Percentiles rank a stretch among this genome's conserved stretches.
Evolutionary conservation across 2,113 vertebrate species (phyloP).

Genomic region (Catharus fuscescens): DNA sequence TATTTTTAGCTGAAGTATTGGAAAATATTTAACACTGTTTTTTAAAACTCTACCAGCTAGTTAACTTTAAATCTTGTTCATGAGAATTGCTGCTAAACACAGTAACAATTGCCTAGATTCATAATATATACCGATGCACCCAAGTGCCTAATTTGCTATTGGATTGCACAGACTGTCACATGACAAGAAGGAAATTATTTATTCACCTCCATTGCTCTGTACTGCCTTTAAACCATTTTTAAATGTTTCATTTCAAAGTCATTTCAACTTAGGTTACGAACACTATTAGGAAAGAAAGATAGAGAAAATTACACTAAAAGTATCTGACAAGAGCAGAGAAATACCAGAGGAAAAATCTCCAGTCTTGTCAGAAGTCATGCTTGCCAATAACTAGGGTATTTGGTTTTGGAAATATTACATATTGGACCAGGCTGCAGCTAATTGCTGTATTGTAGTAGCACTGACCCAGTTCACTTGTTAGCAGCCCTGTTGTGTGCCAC

Average conservation of each 20-base stretch:
- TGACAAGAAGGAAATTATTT: not conserved
- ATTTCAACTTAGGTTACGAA: not conserved
- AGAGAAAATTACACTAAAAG: not conserved
- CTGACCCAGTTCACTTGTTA: not conserved
- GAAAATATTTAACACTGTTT: not conserved
- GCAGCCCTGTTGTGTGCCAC: not conserved
- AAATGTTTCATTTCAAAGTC: not conserved
- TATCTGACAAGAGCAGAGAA: not conserved
- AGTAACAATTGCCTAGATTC: not conserved
- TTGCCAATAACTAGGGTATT: not conserved
- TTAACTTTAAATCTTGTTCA: not conserved
- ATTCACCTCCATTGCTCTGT: not conserved
- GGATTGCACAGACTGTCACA: not conserved
- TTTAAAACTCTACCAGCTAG: not conserved
- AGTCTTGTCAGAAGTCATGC: not conserved
- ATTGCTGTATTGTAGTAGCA: not conserved
- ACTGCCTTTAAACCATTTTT: not conserved
- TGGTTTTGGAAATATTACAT: not conserved
- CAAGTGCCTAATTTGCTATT: not conserved
- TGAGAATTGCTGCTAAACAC: not conserved
- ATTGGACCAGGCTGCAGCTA: not conserved
- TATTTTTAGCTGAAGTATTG: not conserved
- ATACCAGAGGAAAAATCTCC: not conserved
- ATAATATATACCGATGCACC: not conserved
- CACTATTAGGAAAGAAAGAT: not conserved